These are phyloP conservation scores for Agriopis marginaria DNA, from an alignment of 2,888 invertebrate genomes.

Conservation along the genomic window DNA sequence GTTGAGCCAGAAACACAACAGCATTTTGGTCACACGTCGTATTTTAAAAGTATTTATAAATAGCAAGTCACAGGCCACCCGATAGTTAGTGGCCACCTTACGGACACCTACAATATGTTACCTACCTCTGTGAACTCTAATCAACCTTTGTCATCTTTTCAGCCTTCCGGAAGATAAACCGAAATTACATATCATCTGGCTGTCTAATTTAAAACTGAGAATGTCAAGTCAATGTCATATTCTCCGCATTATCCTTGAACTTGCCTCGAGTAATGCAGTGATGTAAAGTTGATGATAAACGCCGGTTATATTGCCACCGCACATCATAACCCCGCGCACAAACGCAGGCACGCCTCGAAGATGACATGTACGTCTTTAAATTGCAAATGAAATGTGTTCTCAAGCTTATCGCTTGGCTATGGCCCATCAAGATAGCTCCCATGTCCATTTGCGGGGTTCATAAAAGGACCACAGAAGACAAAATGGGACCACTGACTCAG, in stretches of 20 bases:
- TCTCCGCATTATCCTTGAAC: conserved; percentile 31
- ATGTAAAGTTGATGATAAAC: conserved; percentile 37
- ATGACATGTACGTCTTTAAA: conserved; percentile 53
- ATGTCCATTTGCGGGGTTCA: conserved; percentile 59
- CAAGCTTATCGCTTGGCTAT: conserved; percentile 64
- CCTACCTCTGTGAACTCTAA: too few species aligned
- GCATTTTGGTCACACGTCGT: too few species aligned
- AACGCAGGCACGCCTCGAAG: conserved; percentile 36
- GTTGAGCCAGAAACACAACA: too few species aligned
- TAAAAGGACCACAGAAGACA: conserved; percentile 60
- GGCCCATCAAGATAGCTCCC: conserved; percentile 62
- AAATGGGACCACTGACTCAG: conserved; percentile 52
- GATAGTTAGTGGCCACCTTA: too few species aligned
- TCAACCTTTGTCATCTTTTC: too few species aligned
- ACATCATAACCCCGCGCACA: conserved; percentile 36
- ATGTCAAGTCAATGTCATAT: conserved; percentile 10
- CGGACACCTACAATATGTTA: too few species aligned
- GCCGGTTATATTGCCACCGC: conserved; percentile 41
- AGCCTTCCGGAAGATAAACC: too few species aligned
- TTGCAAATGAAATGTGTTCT: conserved; percentile 68
- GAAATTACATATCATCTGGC: too few species aligned
- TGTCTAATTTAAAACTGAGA: background rate
- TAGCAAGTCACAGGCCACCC: too few species aligned
- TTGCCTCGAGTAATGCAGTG: conserved; percentile 31
- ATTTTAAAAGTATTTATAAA: too few species aligned